Conservation (phyloP, 2,888 invertebrate species). For the Plagodis pulveraria region DNA sequence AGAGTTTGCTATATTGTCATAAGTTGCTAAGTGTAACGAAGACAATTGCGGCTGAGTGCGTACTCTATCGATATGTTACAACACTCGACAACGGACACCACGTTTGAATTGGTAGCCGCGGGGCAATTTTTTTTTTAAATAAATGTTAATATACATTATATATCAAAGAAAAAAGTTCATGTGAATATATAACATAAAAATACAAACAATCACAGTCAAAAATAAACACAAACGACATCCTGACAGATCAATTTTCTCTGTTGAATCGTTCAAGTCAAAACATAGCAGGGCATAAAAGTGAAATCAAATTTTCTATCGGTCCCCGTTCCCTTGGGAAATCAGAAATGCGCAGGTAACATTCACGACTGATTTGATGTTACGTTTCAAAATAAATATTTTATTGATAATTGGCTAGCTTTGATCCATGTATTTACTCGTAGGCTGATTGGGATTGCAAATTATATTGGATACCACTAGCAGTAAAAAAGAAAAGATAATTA, state of each 20-base stretch:
- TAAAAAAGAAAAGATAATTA: not conserved
- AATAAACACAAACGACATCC: constrained; percentile 15
- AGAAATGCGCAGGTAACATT: constrained; percentile 47
- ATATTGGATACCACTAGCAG: not conserved
- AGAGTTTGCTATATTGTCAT: no score
- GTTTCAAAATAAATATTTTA: constrained; percentile 64
- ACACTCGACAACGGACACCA: no score
- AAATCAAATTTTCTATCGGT: constrained; percentile 62
- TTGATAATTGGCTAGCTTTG: constrained; percentile 58
- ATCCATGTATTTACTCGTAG: constrained; percentile 54
- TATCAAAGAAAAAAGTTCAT: no score
- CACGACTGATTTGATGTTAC: constrained; percentile 62
- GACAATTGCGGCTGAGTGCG: no score
- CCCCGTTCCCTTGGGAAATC: constrained; percentile 66
- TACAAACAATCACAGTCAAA: not conserved
- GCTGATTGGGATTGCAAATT: constrained; percentile 44
- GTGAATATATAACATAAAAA: no score
- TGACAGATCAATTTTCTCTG: constrained; percentile 16
- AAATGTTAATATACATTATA: no score
- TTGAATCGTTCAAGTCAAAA: constrained; percentile 48
- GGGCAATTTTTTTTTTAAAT: no score
- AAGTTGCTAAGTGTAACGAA: no score
- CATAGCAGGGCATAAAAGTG: constrained; percentile 57
- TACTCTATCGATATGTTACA: no score
- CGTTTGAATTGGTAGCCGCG: no score